These are phyloP conservation scores for Ormyrus thymus DNA, from an alignment of 2,888 invertebrate species.

Conservation along the genomic window DNA sequence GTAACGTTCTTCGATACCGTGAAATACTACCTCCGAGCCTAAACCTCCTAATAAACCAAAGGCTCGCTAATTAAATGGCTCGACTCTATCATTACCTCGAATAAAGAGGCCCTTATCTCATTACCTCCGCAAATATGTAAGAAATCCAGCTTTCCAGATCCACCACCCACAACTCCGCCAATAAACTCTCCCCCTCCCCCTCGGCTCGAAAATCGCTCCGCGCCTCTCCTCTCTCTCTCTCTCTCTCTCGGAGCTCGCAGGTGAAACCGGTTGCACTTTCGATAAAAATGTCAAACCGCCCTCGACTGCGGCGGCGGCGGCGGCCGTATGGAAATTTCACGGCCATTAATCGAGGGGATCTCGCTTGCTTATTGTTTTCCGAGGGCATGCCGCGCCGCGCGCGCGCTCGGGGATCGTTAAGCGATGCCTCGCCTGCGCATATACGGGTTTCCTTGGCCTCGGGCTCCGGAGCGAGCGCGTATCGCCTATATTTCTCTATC, in stretches of 20 bases:
- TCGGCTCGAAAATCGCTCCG: too few species aligned
- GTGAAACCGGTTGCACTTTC: constrained; percentile 51
- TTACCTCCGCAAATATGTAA: too few species aligned
- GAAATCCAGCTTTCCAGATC: too few species aligned
- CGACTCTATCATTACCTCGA: too few species aligned
- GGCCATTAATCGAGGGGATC: constrained; percentile 56
- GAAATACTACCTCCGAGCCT: too few species aligned
- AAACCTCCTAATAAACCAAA: too few species aligned
- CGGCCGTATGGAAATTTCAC: constrained; percentile 55
- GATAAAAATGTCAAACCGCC: constrained; percentile 55
- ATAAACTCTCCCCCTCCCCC: too few species aligned
- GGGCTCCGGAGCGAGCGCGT: constrained; percentile 34
- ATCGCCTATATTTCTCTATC: constrained; percentile 50
- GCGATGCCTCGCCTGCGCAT: constrained; percentile 26
- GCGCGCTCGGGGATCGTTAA: constrained; percentile 46
- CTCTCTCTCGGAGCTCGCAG: background rate
- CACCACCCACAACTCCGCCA: too few species aligned
- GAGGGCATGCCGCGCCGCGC: constrained; percentile 1
- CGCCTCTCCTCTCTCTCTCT: too few species aligned
- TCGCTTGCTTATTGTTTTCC: constrained; percentile 56
- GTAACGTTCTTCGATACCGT: too few species aligned
- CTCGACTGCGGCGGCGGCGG: constrained; percentile 27
- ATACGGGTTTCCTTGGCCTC: constrained; percentile 51
- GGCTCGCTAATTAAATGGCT: too few species aligned
- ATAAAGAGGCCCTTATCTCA: too few species aligned